These are phyloP conservation scores for Pristiophorus japonicus DNA, from an alignment of 2,113 vertebrate genomes.

Conservation along the genomic window DNA sequence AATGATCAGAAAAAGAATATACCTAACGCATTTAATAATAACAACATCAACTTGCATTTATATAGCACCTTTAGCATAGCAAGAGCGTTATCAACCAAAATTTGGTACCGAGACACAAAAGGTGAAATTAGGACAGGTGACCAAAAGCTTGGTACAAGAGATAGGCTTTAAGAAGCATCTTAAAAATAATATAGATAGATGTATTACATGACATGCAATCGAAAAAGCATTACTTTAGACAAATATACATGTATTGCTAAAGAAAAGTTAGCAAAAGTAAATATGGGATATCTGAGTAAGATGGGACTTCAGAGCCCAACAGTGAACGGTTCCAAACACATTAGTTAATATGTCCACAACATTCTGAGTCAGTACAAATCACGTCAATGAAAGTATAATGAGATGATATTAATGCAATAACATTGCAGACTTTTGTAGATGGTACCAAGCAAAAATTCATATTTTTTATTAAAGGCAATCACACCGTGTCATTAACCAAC, in stretches of 20 bases:
- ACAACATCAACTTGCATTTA: no score
- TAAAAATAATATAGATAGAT: background rate
- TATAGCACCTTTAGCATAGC: background rate
- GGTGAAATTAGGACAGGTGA: background rate
- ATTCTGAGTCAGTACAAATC: background rate
- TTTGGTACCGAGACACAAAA: background rate
- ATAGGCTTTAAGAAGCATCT: background rate
- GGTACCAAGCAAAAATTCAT: conserved; percentile 1
- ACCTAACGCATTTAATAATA: no score
- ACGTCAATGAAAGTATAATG: background rate
- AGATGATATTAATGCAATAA: background rate
- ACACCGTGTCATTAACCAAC: background rate
- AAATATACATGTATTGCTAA: background rate
- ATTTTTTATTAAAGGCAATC: conserved; percentile 22
- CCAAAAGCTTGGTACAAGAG: background rate
- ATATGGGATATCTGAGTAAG: background rate
- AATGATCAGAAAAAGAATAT: no score
- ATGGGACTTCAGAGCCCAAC: background rate
- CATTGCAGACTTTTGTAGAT: background rate
- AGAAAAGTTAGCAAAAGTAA: background rate
- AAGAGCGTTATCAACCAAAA: background rate
- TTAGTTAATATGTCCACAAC: conserved; percentile 7
- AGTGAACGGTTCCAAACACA: background rate
- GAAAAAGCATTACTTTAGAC: background rate
- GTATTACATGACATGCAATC: background rate